Evolutionary conservation across 2,888 invertebrate species (phyloP).

Genomic region (Acrobasis repandana): DNA sequence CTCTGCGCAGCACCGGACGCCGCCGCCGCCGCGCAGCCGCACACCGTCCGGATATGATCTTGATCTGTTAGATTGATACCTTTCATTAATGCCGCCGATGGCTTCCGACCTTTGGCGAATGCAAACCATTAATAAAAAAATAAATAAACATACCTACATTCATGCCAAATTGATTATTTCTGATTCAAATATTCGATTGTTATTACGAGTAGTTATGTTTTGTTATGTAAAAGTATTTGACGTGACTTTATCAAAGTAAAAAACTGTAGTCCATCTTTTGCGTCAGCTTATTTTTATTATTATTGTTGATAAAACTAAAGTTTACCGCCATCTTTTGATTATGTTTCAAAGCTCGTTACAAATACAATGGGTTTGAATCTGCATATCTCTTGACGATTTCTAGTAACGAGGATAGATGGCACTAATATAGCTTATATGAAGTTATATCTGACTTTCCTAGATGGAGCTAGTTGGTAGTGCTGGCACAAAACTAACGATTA

Average conservation of each 20-base stretch:
- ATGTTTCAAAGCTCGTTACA: not conserved
- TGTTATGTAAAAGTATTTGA: not conserved
- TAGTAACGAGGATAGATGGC: not conserved
- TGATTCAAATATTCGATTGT: not conserved
- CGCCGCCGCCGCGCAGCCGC: constrained; percentile 18
- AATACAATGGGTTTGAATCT: not conserved
- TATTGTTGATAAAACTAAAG: not conserved
- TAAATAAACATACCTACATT: constrained; percentile 1
- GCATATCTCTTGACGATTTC: not conserved
- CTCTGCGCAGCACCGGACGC: constrained; percentile 52
- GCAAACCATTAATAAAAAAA: constrained; percentile 9
- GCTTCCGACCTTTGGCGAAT: constrained; percentile 53
- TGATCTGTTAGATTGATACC: constrained; percentile 68
- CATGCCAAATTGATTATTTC: not conserved
- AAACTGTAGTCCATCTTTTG: not conserved
- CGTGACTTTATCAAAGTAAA: not conserved
- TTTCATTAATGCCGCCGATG: constrained; percentile 51
- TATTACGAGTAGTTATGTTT: not conserved
- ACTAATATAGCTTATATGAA: not conserved
- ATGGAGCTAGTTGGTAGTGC: constrained; percentile 8
- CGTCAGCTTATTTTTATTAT: not conserved
- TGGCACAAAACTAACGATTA: not conserved
- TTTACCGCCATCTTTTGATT: not conserved
- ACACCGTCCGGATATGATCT: constrained; percentile 55
- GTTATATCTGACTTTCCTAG: not conserved